Evolutionary conservation across 2,113 vertebrate genomes (phyloP).

Genomic region (Chascanopsetta lugubris): DNA sequence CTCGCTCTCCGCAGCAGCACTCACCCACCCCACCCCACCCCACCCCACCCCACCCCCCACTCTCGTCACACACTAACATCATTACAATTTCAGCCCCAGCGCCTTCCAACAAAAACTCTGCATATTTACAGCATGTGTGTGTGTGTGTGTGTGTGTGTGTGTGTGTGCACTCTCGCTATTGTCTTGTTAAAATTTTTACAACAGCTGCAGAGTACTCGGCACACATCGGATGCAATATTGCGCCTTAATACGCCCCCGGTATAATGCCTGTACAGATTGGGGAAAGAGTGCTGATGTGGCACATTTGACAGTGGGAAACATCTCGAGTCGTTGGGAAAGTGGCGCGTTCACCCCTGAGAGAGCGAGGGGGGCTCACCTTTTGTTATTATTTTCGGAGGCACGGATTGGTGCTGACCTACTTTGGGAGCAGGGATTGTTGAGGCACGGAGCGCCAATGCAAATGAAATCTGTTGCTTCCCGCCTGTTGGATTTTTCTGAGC

Average conservation of each 20-base stretch:
- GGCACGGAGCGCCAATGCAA: slow-evolving; percentile 59
- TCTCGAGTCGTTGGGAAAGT: slow-evolving; percentile 42
- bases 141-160: slow-evolving; percentile 43
- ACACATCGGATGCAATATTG: slow-evolving; percentile 50
- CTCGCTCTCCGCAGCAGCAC: slow-evolving; percentile 42
- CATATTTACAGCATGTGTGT: slow-evolving; percentile 62
- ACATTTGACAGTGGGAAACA: slow-evolving; percentile 51
- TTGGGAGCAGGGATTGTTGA: slow-evolving; percentile 61
- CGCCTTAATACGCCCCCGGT: slow-evolving; percentile 53
- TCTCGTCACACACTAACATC: slow-evolving; percentile 68
- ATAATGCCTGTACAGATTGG: slow-evolving; percentile 56
- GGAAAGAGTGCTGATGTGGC: slow-evolving; percentile 61
- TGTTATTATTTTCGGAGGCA: slow-evolving; percentile 72
- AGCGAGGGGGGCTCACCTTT: slow-evolving; percentile 65
- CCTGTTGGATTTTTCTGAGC: slow-evolving; percentile 66
- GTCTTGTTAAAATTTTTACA: slow-evolving; percentile 67
- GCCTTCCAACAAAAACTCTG: slow-evolving; percentile 66
- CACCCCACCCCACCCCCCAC: not conserved
- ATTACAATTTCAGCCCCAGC: slow-evolving; percentile 68
- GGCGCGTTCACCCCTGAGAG: slow-evolving; percentile 53
- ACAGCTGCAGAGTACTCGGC: slow-evolving; percentile 48
- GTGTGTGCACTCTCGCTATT: slow-evolving; percentile 36
- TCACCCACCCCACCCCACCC: not conserved
- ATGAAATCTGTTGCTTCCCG: slow-evolving; percentile 71
- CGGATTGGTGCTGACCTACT: slow-evolving; percentile 68